A percentile compares a stretch with the other conserved stretches of the same genome.
Conservation (phyloP, 92 coral and sea anemone genomes). For the Phenganax stokvisi region DNA sequence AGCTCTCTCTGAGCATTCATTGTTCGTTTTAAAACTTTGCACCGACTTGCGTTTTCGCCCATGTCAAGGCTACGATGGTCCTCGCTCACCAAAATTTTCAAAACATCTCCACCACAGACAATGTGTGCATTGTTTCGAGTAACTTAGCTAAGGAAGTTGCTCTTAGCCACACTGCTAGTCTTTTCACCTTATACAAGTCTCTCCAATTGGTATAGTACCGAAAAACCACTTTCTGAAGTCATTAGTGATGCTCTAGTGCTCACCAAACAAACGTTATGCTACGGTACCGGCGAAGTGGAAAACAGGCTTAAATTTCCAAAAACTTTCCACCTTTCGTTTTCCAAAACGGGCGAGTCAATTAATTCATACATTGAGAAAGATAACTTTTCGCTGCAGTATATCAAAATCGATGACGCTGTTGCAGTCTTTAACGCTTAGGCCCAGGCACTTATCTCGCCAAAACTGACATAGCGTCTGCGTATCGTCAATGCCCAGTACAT, state of each 20-base stretch:
- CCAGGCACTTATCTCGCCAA: constrained; percentile 46
- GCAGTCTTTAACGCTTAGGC: constrained; percentile 37
- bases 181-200: constrained; percentile 39
- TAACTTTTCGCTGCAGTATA: neutral
- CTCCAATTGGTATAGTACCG: constrained; percentile 48
- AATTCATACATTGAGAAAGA: too few species aligned
- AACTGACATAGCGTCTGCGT: constrained; percentile 57
- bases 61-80: constrained; percentile 44
- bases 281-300: too few species aligned
- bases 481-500: constrained; percentile 51
- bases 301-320: neutral
- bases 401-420: constrained; percentile 3
- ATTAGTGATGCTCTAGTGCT: too few species aligned
- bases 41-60: constrained; percentile 39
- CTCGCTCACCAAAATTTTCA: constrained; percentile 20
- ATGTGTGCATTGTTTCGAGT: constrained; percentile 37
- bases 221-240: constrained; percentile 30
- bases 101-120: constrained; percentile 40
- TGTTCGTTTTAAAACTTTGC: constrained; percentile 42
- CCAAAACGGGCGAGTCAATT: too few species aligned
- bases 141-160: constrained; percentile 48
- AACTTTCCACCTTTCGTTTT: too few species aligned
- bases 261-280: too few species aligned
- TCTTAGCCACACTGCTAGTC: neutral
- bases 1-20: constrained; percentile 36